Evolutionary conservation across 2,888 invertebrate species (phyloP), one percentile per base, ranked within the genome.

Genomic region (Girardia tigrina): DNA sequence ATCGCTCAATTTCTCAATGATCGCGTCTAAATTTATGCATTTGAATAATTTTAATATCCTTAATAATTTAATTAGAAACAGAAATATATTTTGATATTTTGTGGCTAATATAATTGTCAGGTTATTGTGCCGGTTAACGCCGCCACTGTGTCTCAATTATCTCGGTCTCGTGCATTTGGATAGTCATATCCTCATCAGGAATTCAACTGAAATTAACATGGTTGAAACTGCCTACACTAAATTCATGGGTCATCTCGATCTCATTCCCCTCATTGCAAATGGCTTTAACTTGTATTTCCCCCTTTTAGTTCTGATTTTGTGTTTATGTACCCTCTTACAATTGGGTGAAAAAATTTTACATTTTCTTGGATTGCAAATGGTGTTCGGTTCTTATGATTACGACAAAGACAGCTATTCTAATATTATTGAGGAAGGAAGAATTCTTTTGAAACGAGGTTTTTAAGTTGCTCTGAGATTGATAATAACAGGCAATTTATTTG

Each of bases 261-360:
- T 98, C 0, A 89, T 99, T 75, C 90, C 91, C 28, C 91, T 98
- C 78, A 91, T 98, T 79, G 91, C 95, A 0, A 91, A 94, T 83
- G 97, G 97, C 8, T 97, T 99, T 86, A 98, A 98, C 86, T 90
- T 99, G 75, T 99, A 98, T 86, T 94, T 99, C 85, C 98, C 98
- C 0, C 95, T 97, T 89, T 89, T 91, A 77, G 94, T 99, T 83
- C 88, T 97, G 77, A 88, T 90, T 69, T 89, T 98, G 79, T 95
- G 97, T 82, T 85, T 91, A 76, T 91, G 94, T 76, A 98, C 95
- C 0, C 94, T 92, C 87, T 91, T 93, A 82, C 91, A 91, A 80
- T 86, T 97, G 70, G 97, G 97, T 75, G 91, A 92, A 76, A 88
- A 94, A 73, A 86, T 94, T 76, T 86, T 98, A 36, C 91, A 93